Base-by-base conservation (phyloP, 2,888 invertebrate genomes). In the Agrochola macilenta region DNA sequence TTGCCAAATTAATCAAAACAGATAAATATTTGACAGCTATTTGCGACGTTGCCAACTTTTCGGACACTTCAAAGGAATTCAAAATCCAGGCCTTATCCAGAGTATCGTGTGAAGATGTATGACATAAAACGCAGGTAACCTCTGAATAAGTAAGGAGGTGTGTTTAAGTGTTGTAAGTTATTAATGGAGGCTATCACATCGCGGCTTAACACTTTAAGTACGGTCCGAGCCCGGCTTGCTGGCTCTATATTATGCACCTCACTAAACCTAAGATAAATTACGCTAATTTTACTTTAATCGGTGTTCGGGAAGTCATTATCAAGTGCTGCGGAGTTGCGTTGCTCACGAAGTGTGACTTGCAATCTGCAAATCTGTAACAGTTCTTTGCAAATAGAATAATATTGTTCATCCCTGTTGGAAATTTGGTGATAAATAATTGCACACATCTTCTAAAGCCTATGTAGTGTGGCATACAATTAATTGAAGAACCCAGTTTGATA, bases 191-290 rank as follows among this genome's bases (percentile, higher is more conserved):
- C 91, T 91, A 94, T 94, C 92, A 92, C 91, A 91, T 83, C 85
- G 87, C 83, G 91, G 92, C 90, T 95, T 93, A 93, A 93, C 94
- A 93, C 93, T 92, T 94, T 94, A 94, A 95, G 94, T 93, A 93
- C 94, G 93, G 94, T 93, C 90, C 89, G 89, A 89, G 87, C 87
- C 78, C 79, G 86, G 86, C 81, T 89, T 87, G 83, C 79, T 57
- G 20, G 81, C 76, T 35, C 87, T 93, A 91, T 93, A 93, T 94
- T 92, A 94, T 93, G 92, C 92, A 94, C 89, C 89, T 90, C 87
- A 90, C 88, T 89, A 88, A 89, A 87, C 90, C 85, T 77, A 81
- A 90, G 90, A 92, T 89, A 91, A 91, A 93, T 92, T 90, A 87
- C 83, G 86, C 86, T 89, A 91, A 92, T 92, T 92, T 90, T 86